phyloP scores from a whole-genome alignment of 2,797 vertebrate species.

The Rhynchotus rufescens region DNA sequence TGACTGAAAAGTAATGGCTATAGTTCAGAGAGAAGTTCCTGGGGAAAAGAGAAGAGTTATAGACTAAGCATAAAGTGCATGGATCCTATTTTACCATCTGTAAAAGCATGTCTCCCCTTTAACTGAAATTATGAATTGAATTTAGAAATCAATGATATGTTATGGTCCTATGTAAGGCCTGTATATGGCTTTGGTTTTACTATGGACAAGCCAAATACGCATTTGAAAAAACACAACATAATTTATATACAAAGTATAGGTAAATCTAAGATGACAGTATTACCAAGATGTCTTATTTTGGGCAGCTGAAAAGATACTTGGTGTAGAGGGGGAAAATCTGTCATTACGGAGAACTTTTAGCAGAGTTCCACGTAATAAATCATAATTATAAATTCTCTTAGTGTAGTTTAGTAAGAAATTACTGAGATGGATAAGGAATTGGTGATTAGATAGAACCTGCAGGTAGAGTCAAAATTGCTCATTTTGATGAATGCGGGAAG shows the following conservation, averaged over 20 bases:
- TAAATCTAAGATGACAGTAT: neutral
- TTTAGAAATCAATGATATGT: neutral
- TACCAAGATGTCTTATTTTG: neutral
- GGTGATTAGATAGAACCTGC: neutral
- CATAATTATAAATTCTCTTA: neutral
- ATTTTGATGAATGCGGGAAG: neutral
- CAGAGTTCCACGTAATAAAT: neutral
- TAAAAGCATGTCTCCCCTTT: neutral
- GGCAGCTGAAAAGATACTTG: neutral
- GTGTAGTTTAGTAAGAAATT: neutral
- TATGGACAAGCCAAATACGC: neutral
- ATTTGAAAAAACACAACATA: neutral
- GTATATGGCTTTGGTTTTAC: neutral
- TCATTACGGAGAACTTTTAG: neutral
- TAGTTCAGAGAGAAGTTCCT: slow-evolving; percentile 6
- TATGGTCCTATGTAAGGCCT: neutral
- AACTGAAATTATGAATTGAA: neutral
- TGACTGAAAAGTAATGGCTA: neutral
- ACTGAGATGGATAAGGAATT: neutral
- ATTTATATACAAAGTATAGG: neutral
- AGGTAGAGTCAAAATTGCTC: neutral
- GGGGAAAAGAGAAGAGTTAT: neutral
- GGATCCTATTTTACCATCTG: neutral
- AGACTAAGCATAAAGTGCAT: neutral
- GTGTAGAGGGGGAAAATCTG: neutral